These are phyloP conservation scores for Myodes glareolus DNA, from an alignment of 2,113 vertebrate genomes.

Conservation along the genomic window DNA sequence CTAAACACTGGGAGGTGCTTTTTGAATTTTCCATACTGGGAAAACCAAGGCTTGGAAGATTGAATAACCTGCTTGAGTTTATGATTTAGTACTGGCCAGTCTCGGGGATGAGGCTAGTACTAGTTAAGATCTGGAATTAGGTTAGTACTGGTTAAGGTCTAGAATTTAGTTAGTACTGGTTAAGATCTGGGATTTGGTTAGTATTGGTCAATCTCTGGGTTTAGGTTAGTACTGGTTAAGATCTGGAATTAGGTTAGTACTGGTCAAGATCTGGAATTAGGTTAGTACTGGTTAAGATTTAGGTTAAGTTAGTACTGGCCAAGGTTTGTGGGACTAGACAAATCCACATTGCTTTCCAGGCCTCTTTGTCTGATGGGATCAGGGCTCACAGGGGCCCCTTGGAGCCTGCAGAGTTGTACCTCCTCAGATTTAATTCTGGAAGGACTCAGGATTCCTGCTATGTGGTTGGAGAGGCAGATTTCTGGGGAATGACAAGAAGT, in stretches of 20 bases:
- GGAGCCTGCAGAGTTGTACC: neutral
- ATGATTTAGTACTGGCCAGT: neutral
- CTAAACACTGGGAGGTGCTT: neutral
- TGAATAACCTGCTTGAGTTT: neutral
- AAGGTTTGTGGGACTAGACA: neutral
- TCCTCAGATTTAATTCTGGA: neutral
- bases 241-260: neutral
- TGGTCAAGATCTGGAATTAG: neutral
- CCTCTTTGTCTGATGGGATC: neutral
- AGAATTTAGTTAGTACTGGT: neutral
- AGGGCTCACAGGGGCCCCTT: neutral
- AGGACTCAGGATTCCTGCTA: neutral
- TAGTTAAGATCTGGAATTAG: neutral
- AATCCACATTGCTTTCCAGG: neutral
- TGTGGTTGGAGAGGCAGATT: neutral
- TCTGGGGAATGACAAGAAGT: neutral
- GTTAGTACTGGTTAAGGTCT: neutral
- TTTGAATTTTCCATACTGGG: conserved; percentile 19
- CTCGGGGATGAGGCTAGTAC: neutral
- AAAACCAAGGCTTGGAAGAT: neutral
- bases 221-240: neutral
- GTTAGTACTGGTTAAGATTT: neutral
- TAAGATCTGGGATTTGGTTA: neutral
- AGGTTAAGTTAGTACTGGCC: neutral
- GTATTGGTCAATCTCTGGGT: neutral